Conservation (phyloP, 2,113 vertebrate species). For the Gadus chalcogrammus region DNA sequence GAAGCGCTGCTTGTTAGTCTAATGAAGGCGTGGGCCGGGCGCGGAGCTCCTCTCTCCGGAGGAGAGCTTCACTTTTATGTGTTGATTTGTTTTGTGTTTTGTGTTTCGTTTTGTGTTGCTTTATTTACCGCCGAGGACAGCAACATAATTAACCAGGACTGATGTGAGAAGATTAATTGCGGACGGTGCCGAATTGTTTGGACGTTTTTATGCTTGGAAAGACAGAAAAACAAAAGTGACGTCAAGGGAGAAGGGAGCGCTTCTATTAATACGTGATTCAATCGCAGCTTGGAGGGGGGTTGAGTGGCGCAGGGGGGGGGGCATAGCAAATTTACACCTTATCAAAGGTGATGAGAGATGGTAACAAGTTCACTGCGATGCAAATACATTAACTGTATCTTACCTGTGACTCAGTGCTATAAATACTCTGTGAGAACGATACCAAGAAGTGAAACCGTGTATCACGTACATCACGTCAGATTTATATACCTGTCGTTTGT, state of each 20-base stretch:
- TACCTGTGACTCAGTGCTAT: too few species aligned
- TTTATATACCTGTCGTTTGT: too few species aligned
- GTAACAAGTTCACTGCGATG: slow-evolving; percentile 8
- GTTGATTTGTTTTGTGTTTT: too few species aligned
- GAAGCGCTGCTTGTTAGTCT: not conserved
- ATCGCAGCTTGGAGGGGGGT: not conserved
- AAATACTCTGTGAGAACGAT: too few species aligned
- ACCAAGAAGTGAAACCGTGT: too few species aligned
- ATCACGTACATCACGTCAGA: too few species aligned
- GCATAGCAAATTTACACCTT: slow-evolving; percentile 6
- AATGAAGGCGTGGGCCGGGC: not conserved
- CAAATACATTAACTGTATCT: slow-evolving; percentile 9
- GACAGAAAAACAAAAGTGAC: not conserved
- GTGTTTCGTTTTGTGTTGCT: too few species aligned
- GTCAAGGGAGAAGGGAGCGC: not conserved
- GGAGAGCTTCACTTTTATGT: not conserved
- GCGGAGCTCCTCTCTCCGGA: not conserved
- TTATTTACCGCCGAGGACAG: slow-evolving; percentile 6
- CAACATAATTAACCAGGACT: not conserved
- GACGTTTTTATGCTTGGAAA: not conserved
- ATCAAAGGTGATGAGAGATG: slow-evolving; percentile 8
- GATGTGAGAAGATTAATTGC: slow-evolving; percentile 1
- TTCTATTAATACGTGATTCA: not conserved
- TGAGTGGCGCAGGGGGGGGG: too few species aligned
- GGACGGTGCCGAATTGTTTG: not conserved